Percentiles rank a stretch among this genome's conserved stretches.
Evolutionary conservation across 1,140 invertebrate genomes (phyloP).

Genomic region (Drosophila nannoptera): DNA sequence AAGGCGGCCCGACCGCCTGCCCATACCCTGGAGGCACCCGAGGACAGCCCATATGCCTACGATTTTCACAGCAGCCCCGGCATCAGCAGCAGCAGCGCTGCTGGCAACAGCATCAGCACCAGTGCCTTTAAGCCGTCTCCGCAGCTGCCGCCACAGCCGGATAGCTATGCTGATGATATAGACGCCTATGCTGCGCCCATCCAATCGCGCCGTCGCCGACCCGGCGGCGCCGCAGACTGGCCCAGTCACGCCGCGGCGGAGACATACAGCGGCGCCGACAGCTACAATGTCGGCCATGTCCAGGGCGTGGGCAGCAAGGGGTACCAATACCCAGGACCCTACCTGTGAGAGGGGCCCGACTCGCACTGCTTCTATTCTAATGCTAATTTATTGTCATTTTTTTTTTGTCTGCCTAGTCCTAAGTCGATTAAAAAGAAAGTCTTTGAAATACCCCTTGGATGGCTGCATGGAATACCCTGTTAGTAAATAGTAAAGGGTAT

Average conservation of each 20-base stretch:
- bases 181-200: constrained; percentile 43
- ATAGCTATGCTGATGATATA: constrained; percentile 46
- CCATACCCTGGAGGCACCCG: constrained; percentile 56
- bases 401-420: constrained; percentile 39
- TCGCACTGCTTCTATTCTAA: constrained; percentile 30
- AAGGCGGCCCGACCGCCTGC: constrained; percentile 44
- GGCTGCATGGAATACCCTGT: neutral
- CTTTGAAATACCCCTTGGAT: neutral
- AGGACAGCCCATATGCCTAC: constrained; percentile 42
- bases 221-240: constrained; percentile 38
- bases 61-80: no score
- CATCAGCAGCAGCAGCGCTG: neutral
- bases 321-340: constrained; percentile 58
- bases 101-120: constrained; percentile 8
- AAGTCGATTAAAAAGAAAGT: constrained; percentile 29
- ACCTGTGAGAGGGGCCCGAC: constrained; percentile 33
- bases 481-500: neutral
- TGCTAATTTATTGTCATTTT: constrained; percentile 47
- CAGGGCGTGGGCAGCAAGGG: constrained; percentile 51
- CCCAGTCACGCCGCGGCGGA: constrained; percentile 36
- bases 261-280: constrained; percentile 59
- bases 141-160: constrained; percentile 31
- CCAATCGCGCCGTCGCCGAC: constrained; percentile 25
- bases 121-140: constrained; percentile 55
- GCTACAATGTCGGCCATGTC: constrained; percentile 63